Evolutionary conservation across 2,888 invertebrate genomes (phyloP).

Genomic region (Tortricodes alternella): DNA sequence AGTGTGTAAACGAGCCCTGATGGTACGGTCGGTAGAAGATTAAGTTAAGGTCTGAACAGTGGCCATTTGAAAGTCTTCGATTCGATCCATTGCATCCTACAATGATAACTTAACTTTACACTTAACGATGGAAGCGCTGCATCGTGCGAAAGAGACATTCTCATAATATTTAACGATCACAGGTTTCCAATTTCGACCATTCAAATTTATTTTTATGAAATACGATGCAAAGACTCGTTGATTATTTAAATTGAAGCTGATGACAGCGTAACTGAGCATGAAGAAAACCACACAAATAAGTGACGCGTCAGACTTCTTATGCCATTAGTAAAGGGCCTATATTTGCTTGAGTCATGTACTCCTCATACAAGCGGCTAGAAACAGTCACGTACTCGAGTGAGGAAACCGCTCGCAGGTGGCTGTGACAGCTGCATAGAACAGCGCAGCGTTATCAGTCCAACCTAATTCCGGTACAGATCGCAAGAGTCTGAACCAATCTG

Average conservation of each 20-base stretch:
- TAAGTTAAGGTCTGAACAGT: no score
- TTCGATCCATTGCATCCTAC: slow-evolving; percentile 3
- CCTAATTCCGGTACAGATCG: not conserved
- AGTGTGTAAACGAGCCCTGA: no score
- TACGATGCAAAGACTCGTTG: not conserved
- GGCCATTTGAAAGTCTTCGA: not conserved
- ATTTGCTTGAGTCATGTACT: no score
- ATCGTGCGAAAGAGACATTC: slow-evolving; percentile 23
- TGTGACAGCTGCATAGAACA: not conserved
- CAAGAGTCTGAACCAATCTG: no score
- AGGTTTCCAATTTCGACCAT: slow-evolving; percentile 12
- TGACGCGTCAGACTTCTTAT: no score
- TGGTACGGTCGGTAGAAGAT: no score
- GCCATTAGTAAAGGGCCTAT: no score
- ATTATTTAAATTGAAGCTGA: not conserved
- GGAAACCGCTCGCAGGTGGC: slow-evolving; percentile 8
- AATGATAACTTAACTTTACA: no score
- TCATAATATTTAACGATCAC: slow-evolving; percentile 36
- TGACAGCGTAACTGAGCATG: not conserved
- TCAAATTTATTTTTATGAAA: slow-evolving; percentile 22
- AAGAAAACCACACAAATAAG: no score
- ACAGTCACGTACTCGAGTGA: slow-evolving; percentile 24
- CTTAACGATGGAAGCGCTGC: slow-evolving; percentile 5
- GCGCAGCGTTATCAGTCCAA: not conserved
- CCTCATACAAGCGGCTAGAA: not conserved